phyloP scores from a whole-genome alignment of 2,888 invertebrate species.

The Lasius fuliginosus region DNA sequence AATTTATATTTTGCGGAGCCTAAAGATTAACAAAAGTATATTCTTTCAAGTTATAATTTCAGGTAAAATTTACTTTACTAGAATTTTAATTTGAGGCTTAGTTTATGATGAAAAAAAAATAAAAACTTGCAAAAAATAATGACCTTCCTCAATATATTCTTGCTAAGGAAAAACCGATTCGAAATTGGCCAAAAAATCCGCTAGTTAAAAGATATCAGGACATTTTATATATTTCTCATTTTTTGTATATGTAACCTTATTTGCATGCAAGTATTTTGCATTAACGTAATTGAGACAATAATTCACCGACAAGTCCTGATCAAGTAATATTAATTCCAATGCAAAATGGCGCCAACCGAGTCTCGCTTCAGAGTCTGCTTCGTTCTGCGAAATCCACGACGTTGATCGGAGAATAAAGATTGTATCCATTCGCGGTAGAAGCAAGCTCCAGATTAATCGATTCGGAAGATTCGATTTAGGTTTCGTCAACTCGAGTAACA shows the following conservation, averaged over 20 bases:
- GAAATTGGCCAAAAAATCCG: too few relatives aligned
- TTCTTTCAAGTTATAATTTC: neutral
- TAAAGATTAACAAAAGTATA: neutral
- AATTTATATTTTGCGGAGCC: neutral
- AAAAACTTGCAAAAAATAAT: too few relatives aligned
- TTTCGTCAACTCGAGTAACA: slow-evolving; percentile 26
- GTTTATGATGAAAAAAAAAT: neutral
- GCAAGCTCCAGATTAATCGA: slow-evolving; percentile 29
- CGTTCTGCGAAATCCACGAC: neutral
- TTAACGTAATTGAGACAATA: slow-evolving; percentile 4
- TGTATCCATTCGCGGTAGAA: slow-evolving; percentile 15
- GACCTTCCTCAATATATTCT: too few relatives aligned
- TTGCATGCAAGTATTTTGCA: neutral
- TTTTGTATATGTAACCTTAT: neutral
- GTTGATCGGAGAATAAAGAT: slow-evolving; percentile 5
- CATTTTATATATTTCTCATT: neutral
- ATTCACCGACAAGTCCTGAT: neutral
- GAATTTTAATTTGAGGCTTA: neutral
- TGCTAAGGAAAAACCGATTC: too few relatives aligned
- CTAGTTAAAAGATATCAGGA: neutral
- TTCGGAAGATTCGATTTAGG: slow-evolving; percentile 11
- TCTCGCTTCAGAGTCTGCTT: neutral
- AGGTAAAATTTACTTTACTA: neutral
- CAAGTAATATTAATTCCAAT: neutral
- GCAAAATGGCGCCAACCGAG: neutral